These are phyloP conservation scores for Goniozus legneri DNA, from an alignment of 1,140 invertebrate genomes.

Conservation along the genomic window DNA sequence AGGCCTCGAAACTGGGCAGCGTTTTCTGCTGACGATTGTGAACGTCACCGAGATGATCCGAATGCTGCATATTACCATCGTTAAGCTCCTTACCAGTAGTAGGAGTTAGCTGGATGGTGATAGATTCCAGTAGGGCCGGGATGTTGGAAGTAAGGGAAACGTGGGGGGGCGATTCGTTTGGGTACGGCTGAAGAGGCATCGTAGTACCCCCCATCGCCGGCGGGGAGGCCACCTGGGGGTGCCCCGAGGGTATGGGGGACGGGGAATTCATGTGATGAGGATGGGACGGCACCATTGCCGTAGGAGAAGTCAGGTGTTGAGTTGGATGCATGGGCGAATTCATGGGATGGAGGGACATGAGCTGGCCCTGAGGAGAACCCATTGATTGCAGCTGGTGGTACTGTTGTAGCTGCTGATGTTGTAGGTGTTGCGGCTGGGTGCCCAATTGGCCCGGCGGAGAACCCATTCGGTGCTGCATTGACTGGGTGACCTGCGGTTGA, in stretches of 20 bases:
- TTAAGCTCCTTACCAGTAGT: constrained; percentile 64
- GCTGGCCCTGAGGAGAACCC: constrained; percentile 21
- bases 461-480: constrained; percentile 33
- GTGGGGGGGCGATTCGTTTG: constrained; percentile 80
- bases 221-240: constrained; percentile 57
- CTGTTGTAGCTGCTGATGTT: constrained; percentile 24
- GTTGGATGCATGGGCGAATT: constrained; percentile 40
- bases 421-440: constrained; percentile 26
- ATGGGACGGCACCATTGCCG: constrained; percentile 37
- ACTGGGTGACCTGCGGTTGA: constrained; percentile 12
- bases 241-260: constrained; percentile 46
- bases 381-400: constrained; percentile 21
- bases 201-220: constrained; percentile 59
- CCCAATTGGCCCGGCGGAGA: constrained; percentile 29
- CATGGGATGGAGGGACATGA: too few relatives aligned
- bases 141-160: constrained; percentile 65
- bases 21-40: constrained; percentile 50
- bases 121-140: constrained; percentile 54
- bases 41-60: constrained; percentile 15
- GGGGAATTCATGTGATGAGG: constrained; percentile 44
- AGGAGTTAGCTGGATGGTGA: constrained; percentile 69
- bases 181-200: constrained; percentile 67
- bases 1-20: constrained; percentile 49
- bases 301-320: constrained; percentile 43
- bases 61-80: constrained; percentile 13